Base-by-base conservation (phyloP, 2,888 invertebrate species). In the Trichopoda pennipes region DNA sequence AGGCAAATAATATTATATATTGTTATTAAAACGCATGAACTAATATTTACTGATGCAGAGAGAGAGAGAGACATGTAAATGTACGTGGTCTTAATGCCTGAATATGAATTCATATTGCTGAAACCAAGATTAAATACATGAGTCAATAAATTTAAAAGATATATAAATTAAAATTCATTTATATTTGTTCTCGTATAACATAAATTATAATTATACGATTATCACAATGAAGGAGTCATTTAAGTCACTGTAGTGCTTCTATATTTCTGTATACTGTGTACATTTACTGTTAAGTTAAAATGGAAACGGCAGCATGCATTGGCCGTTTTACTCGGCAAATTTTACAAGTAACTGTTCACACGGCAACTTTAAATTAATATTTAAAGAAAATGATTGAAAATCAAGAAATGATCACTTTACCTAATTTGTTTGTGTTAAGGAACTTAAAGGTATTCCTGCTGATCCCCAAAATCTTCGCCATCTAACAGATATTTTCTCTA, bases 21-120 rank as follows among this genome's bases (percentile, higher is more conserved):
- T 60, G 58, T 79, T 78, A 77, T 84, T 81, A 76, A 76, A 84
- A 74, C 80, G 63, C 79, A 84, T 68, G 66, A 77, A 74, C 44
- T 73, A 44, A 35, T 55, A 70, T 63, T 32, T 51, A 3, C 38
- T 35, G 38, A 61, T 51, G 16, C 6, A 42, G 14, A 51, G 14
- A 38, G 21, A n/a, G n/a, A 28, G 28, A 28, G 6, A 35, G n/a
- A 28, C 58, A 55, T 68, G 17, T 6, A 17, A 17, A 53, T 8
- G 14, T 17, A 32, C 47, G 14, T 2, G 19, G 14, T 16, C 17
- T 19, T 58, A 49, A 8, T 28, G 19, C 19, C 14, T 12, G 19
- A 42, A 28, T 32, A 66, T 28, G 23, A 32, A 42, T 35, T 51
- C 19, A 66, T 66, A 21, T 14, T 55, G 28, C 14, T 32, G 53